Evolutionary conservation across 2,797 vertebrate genomes (phyloP).

Genomic region (Darevskia nairensis): DNA sequence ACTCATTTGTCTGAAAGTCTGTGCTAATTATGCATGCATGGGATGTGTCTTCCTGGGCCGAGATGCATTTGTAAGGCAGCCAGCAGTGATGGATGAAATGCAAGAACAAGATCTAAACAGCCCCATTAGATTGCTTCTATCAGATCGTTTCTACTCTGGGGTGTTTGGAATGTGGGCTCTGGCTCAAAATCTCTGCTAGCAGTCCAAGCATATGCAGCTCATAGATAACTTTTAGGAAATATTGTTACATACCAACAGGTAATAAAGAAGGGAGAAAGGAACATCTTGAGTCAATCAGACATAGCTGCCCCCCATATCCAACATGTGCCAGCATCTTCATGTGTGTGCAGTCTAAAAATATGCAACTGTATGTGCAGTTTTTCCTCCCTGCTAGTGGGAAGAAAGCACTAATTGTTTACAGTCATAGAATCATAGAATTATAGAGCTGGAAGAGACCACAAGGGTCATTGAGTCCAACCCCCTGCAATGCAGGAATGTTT

Average conservation of each 20-base stretch:
- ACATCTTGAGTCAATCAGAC: background rate
- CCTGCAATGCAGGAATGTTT: no score
- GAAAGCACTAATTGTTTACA: background rate
- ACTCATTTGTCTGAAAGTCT: background rate
- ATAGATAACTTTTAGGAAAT: background rate
- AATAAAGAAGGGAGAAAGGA: background rate
- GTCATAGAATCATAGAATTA: no score
- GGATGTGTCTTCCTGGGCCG: background rate
- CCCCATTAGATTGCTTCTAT: background rate
- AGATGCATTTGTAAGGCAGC: background rate
- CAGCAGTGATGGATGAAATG: background rate
- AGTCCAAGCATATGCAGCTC: background rate
- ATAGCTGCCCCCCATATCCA: no score
- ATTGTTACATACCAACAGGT: background rate
- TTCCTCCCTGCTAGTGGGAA: background rate
- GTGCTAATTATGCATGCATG: conserved; percentile 3
- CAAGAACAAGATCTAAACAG: background rate
- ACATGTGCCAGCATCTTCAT: no score
- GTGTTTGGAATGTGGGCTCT: background rate
- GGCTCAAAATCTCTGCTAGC: background rate
- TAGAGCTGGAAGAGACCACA: no score
- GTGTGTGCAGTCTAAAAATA: background rate
- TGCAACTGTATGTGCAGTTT: background rate
- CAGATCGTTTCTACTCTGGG: background rate
- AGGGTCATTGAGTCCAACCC: no score